Conservation (phyloP, 1,140 invertebrate genomes). For the Zaprionus davidi region DNA sequence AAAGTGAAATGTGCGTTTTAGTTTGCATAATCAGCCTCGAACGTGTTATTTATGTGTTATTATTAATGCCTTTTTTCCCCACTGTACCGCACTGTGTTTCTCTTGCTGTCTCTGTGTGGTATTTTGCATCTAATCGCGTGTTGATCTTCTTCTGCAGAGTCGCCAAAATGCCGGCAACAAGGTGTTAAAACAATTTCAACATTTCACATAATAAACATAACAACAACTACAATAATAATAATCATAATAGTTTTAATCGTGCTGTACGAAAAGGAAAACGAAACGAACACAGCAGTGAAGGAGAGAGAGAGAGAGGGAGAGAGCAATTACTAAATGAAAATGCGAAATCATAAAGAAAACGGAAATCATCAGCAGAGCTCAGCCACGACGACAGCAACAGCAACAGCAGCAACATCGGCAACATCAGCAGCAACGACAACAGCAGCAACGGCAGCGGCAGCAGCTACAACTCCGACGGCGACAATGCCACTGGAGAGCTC, state of each 20-base stretch:
- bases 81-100: background rate
- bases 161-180: constrained; percentile 52
- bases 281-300: constrained; percentile 25
- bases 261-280: constrained; percentile 26
- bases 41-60: constrained; percentile 36
- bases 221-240: constrained; percentile 25
- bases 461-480: constrained; percentile 20
- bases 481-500: constrained; percentile 34
- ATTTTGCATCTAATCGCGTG: constrained; percentile 25
- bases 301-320: background rate
- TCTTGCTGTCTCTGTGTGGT: background rate
- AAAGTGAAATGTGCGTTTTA: constrained; percentile 46
- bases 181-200: constrained; percentile 57
- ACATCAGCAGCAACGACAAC: constrained; percentile 26
- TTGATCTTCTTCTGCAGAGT: constrained; percentile 33
- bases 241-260: constrained; percentile 36
- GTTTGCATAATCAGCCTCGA: constrained; percentile 28
- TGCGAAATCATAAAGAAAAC: constrained; percentile 79
- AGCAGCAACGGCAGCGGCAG: constrained; percentile 18
- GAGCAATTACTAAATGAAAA: constrained; percentile 72
- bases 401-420: constrained; percentile 21
- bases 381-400: constrained; percentile 52
- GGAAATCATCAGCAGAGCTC: constrained; percentile 59
- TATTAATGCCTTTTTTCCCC: constrained; percentile 23
- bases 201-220: constrained; percentile 40